These are phyloP conservation scores for Rhyzopertha dominica DNA, from an alignment of 1,140 invertebrate genomes.

Conservation along the genomic window DNA sequence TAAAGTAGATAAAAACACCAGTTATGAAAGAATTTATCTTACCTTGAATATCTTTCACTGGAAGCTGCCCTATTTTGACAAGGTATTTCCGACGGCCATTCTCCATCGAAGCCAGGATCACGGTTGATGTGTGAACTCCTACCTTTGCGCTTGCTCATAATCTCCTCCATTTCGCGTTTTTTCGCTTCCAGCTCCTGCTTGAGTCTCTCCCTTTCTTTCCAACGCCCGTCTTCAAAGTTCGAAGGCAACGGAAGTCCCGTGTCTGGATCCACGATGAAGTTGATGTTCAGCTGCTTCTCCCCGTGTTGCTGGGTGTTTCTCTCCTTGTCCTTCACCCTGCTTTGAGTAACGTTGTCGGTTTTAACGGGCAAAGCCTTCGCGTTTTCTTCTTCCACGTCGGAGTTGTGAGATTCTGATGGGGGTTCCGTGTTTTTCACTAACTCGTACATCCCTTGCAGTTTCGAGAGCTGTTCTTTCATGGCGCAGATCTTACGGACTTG, in stretches of 20 bases:
- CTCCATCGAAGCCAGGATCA: conserved; percentile 5
- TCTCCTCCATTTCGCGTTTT: conserved; percentile 44
- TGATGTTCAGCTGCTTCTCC: no score
- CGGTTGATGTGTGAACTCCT: conserved; percentile 7
- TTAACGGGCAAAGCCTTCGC: conserved; percentile 32
- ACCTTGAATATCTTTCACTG: conserved; percentile 35
- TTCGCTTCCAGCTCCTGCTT: conserved; percentile 40
- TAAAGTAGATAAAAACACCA: no score
- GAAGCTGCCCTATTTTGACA: conserved; percentile 14
- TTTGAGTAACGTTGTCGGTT: conserved; percentile 39
- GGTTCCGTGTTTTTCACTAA: conserved; percentile 40
- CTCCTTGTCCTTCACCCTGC: conserved; percentile 31
- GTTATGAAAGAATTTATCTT: not conserved
- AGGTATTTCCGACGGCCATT: conserved; percentile 14
- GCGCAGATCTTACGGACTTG: conserved; percentile 41
- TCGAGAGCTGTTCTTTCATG: conserved; percentile 42
- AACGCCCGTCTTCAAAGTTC: no score
- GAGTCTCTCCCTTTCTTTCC: not conserved
- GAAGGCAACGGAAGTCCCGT: no score
- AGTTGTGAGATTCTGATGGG: conserved; percentile 13
- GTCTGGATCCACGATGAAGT: no score
- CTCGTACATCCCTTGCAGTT: conserved; percentile 43
- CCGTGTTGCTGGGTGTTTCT: no score
- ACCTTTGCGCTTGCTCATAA: conserved; percentile 48
- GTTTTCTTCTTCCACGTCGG: conserved; percentile 18